Base-by-base conservation (phyloP, 2,888 invertebrate genomes). In the Diloba caeruleocephala region DNA sequence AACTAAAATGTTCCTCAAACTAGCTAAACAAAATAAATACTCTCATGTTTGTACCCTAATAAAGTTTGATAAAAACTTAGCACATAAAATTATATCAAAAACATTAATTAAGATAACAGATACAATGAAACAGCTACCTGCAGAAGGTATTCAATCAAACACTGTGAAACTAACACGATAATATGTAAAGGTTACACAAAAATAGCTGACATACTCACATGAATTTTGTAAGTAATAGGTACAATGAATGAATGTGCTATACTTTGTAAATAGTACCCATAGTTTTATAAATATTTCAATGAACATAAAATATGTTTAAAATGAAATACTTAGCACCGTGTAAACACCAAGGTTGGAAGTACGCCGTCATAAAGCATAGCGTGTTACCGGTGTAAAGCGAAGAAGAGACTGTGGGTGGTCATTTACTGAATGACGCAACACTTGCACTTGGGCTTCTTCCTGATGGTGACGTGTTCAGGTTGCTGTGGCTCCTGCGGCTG, bases 391-490 rank as follows among this genome's bases (percentile, higher is more conserved):
- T 79, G 78, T 71, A 65, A 71, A 65, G 69, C 61, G 55, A 46
- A 49, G 34, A n/a, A 32, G 29, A 17, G 39, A 36, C 32, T 38
- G 33, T 2, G 26, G 32, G 0, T 5, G 34, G 43, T 26, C 42
- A 39, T 34, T 95, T 97, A 98, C 96, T 98, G 98, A 88, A 98
- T 95, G 87, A 97, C 97, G 95, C 98, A 98, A 95, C 98, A 98
- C 90, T 97, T 97, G 96, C 98, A 98, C 94, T 98, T 98, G 92
- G 97, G 97, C 94, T 98, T 98, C 95, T 98, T 98, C 95, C 98
- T 98, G 86, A 98, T 96, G 85, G 97, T 97, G 83, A 98, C 97
- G 90, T 97, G 98, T 90, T 98, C 98, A 70, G 98, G 97, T 90
- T 97, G 97, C 80, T 95, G 95, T 41, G 96, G 96, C 84, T 97